Evolutionary conservation across 2,888 invertebrate genomes (phyloP), one percentile per base, ranked within the genome.

Genomic region (Brachynemurus nebulosus): DNA sequence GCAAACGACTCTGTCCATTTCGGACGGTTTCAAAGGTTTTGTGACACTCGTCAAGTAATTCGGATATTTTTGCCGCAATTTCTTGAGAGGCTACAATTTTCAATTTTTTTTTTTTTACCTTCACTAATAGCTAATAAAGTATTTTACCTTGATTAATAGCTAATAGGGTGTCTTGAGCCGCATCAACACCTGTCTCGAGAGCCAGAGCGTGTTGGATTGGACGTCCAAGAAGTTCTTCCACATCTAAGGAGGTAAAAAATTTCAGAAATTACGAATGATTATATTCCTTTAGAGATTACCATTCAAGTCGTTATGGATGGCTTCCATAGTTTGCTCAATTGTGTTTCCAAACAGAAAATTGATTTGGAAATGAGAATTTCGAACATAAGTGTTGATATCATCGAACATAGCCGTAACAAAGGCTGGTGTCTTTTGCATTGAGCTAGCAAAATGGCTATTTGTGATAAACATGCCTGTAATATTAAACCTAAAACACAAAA

Each of bases 201-300:
- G 80, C 72, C 52, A 86, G 71, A 55, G 83, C 78, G 54, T 72
- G 70, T 63, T 81, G 82, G 55, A 85, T 79, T n/a, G 85, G 83
- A 53, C 77, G 75, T 4, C 86, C 86, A 40, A 86, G 67, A 50
- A 86, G 68, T 42, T 74, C 69, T 55, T 81, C 81, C 27, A 82
- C 75, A 61, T 80, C 86, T 82, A 65, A 30, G 63, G 9, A n/a
- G 18, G 16, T 27, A 27, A 40, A 39, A n/a, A n/a, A n/a, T n/a
- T n/a, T n/a, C n/a, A n/a, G 12, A 33, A 21, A 30, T 19, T 16
- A n/a, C 14, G 21, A 12, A 14, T 19, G 34, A 33, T 40, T 34
- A 36, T 41, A 37, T 11, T 21, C 25, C 18, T 12, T 37, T 39
- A 7, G n/a, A 14, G 11, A 16, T 65, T 62, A 80, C 80, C 73